Evolutionary conservation across 2,888 invertebrate genomes (phyloP).

Genomic region (Cephus sareptanus): DNA sequence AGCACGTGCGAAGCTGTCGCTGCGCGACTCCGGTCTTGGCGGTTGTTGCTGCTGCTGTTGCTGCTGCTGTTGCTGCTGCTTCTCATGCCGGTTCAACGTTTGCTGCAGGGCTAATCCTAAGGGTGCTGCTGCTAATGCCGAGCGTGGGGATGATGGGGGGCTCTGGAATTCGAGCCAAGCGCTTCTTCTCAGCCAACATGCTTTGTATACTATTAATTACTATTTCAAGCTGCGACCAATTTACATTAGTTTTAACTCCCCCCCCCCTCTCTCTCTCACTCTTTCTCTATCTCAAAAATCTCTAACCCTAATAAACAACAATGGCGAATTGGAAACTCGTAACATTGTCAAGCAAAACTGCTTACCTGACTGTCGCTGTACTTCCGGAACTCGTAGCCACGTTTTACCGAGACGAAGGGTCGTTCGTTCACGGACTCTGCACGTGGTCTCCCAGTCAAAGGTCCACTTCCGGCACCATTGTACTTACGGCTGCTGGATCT

Average conservation of each 20-base stretch:
- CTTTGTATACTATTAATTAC: constrained; percentile 7
- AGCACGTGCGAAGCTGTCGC: constrained; percentile 58
- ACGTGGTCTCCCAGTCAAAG: constrained; percentile 54
- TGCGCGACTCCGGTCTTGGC: constrained; percentile 57
- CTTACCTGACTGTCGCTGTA: constrained; percentile 68
- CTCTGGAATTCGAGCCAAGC: constrained; percentile 63
- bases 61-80: constrained; percentile 25
- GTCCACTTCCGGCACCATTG: constrained; percentile 56
- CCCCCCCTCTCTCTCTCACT: no score
- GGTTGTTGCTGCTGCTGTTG: constrained; percentile 36
- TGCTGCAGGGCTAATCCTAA: constrained; percentile 47
- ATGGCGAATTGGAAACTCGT: no score
- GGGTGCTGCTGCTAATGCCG: constrained; percentile 49
- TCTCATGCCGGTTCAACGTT: constrained; percentile 25
- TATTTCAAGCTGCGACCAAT: no score
- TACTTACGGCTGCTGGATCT: constrained; percentile 66
- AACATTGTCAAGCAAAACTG: neutral
- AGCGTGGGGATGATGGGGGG: constrained; percentile 57
- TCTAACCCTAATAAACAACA: no score
- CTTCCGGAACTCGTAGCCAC: constrained; percentile 68
- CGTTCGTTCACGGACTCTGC: constrained; percentile 69
- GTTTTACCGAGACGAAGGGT: constrained; percentile 73
- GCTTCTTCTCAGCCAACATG: constrained; percentile 43
- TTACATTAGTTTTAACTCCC: no score
- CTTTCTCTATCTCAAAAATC: no score